Evolutionary conservation across 2,797 vertebrate genomes (phyloP).

Genomic region (Coendou prehensilis): DNA sequence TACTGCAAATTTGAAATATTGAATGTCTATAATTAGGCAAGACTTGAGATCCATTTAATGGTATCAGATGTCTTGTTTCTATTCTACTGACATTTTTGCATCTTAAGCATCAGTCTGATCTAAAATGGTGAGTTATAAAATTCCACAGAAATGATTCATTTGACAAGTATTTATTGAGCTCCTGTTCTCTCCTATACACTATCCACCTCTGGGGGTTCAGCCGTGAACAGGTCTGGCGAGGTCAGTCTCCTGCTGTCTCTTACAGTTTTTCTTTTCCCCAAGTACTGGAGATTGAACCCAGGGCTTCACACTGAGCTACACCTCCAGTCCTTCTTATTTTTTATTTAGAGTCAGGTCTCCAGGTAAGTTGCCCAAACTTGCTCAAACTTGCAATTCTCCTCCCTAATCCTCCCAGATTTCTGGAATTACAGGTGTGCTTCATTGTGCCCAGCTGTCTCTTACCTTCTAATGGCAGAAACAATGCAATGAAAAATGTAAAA

Average conservation of each 20-base stretch:
- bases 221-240: not conserved
- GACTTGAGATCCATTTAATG: not conserved
- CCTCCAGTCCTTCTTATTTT: not conserved
- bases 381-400: not conserved
- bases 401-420: not conserved
- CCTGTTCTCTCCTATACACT: not conserved
- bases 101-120: not conserved
- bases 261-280: not conserved
- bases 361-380: not conserved
- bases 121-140: conserved; percentile 31
- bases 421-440: not conserved
- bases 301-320: not conserved
- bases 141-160: not conserved
- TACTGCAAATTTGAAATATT: not conserved
- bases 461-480: not conserved
- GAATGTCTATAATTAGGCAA: conserved; percentile 34
- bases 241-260: not conserved
- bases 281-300: not conserved
- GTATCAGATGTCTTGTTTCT: conserved; percentile 34
- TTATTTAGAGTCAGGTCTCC: not conserved
- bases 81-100: conserved; percentile 48
- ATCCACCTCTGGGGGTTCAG: not conserved
- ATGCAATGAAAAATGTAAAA: not conserved
- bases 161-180: not conserved
- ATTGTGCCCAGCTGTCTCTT: not conserved